Percentiles rank a stretch among this genome's conserved stretches.
These are phyloP conservation scores for Epinephelus moara DNA, from an alignment of 2,113 vertebrate genomes.

Conservation along the genomic window DNA sequence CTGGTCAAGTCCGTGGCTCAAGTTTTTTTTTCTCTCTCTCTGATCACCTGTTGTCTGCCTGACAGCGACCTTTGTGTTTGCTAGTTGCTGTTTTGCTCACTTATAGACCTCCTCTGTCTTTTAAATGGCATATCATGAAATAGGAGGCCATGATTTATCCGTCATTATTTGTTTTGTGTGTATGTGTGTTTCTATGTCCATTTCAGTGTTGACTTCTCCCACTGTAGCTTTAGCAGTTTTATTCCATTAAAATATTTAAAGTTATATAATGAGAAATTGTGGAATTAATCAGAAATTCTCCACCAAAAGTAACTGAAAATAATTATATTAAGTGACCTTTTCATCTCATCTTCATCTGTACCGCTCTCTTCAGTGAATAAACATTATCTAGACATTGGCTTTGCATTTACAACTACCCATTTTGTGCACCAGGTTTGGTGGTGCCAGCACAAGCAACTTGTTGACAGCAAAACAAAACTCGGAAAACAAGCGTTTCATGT, in stretches of 20 bases:
- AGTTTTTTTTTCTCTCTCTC: slow-evolving; percentile 20
- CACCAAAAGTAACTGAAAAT: background rate
- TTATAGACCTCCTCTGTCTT: background rate
- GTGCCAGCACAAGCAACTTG: background rate
- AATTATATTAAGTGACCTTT: background rate
- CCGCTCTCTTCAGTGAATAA: background rate
- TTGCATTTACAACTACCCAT: background rate
- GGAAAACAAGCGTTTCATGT: background rate
- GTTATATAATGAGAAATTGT: background rate
- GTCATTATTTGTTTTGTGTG: background rate
- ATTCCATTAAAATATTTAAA: background rate
- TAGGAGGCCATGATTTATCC: background rate
- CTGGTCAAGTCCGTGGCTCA: slow-evolving; percentile 26
- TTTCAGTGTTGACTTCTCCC: background rate
- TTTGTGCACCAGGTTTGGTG: background rate
- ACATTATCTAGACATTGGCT: background rate
- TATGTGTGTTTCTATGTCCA: background rate
- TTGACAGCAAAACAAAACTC: background rate
- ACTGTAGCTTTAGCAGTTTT: background rate
- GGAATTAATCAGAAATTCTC: background rate
- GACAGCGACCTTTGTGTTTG: slow-evolving; percentile 25
- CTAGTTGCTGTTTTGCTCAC: slow-evolving; percentile 15
- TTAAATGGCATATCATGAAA: slow-evolving; percentile 9
- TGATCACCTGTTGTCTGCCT: slow-evolving; percentile 22
- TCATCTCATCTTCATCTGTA: background rate